A percentile compares a stretch with the other conserved stretches of the same genome.
phyloP scores from a whole-genome alignment of 2,113 vertebrate species.

The Malurus alboscapulatus region DNA sequence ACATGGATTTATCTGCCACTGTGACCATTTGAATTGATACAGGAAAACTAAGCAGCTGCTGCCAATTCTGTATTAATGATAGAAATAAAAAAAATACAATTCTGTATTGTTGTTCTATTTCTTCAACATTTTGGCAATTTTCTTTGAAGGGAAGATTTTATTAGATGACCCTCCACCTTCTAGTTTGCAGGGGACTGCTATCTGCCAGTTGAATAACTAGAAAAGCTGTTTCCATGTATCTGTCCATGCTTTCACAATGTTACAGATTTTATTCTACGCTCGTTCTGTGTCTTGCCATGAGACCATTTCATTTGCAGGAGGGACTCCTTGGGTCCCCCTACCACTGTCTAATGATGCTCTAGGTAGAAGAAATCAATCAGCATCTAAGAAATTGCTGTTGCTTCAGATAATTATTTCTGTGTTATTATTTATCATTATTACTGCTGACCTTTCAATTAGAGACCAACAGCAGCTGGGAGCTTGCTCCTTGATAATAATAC shows the following conservation, averaged over 20 bases:
- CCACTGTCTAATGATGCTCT: neutral
- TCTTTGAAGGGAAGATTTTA: neutral
- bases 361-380: neutral
- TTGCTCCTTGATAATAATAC: neutral
- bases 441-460: neutral
- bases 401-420: neutral
- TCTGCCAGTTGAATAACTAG: neutral
- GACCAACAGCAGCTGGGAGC: neutral
- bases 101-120: neutral
- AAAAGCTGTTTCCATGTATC: neutral
- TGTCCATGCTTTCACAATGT: neutral
- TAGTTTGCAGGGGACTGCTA: neutral
- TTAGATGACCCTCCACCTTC: neutral
- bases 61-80: neutral
- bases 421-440: neutral
- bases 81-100: neutral
- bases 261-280: neutral
- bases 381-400: neutral
- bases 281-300: neutral
- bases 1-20: neutral
- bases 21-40: neutral
- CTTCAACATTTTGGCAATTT: neutral
- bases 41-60: neutral
- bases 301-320: neutral
- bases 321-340: neutral